Conservation (phyloP, 2,888 invertebrate species). For the Lampropteryx suffumata region DNA sequence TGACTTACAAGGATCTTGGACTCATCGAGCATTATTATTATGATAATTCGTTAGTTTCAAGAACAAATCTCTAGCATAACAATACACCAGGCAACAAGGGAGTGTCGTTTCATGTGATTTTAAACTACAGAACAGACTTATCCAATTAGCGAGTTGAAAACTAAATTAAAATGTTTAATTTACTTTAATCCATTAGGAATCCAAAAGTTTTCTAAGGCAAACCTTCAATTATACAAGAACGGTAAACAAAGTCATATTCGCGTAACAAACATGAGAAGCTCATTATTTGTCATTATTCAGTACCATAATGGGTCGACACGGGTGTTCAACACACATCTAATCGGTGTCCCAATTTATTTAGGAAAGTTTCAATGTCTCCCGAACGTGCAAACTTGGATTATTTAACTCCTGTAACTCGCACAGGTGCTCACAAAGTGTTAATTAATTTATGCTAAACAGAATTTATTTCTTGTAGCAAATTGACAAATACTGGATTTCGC, state of each 20-base stretch:
- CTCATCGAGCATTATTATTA: too few relatives aligned
- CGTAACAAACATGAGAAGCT: conserved; percentile 27
- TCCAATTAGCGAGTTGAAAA: not conserved
- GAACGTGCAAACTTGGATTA: conserved; percentile 58
- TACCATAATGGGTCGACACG: conserved; percentile 30
- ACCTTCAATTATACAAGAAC: conserved; percentile 3
- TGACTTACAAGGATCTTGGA: too few relatives aligned
- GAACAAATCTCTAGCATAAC: too few relatives aligned
- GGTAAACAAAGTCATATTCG: conserved; percentile 15
- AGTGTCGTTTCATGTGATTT: not conserved
- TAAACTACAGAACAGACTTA: not conserved
- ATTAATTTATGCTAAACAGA: conserved; percentile 60
- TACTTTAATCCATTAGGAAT: conserved; percentile 7
- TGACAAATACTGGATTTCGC: conserved; percentile 57
- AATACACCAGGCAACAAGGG: not conserved
- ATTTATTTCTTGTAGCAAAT: conserved; percentile 59
- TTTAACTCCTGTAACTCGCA: conserved; percentile 50
- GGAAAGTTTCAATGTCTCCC: conserved; percentile 48
- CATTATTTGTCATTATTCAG: conserved; percentile 32
- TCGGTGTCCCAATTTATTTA: conserved; percentile 53
- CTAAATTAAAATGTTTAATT: conserved; percentile 4
- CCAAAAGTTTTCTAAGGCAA: conserved; percentile 7
- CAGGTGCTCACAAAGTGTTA: conserved; percentile 65
- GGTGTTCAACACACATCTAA: conserved; percentile 43
- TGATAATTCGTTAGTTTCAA: too few relatives aligned